Percentiles rank a stretch among this genome's conserved stretches.
phyloP scores from a whole-genome alignment of 1,140 invertebrate genomes.

The Diabrotica undecimpunctata region DNA sequence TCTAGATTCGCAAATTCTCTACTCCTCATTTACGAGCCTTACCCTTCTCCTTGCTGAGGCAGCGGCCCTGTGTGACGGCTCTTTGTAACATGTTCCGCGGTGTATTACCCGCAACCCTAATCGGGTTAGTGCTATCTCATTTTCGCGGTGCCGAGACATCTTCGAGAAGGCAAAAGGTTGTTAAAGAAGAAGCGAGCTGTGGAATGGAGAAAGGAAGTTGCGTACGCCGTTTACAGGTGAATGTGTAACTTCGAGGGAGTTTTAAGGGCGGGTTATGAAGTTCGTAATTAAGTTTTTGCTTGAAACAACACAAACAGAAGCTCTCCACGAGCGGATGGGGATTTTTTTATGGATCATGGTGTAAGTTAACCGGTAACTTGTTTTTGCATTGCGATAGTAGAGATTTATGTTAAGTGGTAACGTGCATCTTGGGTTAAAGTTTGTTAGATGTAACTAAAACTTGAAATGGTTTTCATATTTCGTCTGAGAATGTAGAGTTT shows the following conservation, averaged over 20 bases:
- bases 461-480: too few species aligned
- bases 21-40: background rate
- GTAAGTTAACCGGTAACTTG: too few species aligned
- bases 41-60: background rate
- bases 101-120: slow-evolving; percentile 8
- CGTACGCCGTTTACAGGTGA: slow-evolving; percentile 14
- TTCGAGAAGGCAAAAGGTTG: slow-evolving; percentile 4
- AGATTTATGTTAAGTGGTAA: too few species aligned
- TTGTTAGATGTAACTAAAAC: too few species aligned
- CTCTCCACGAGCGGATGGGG: too few species aligned
- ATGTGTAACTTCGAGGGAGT: background rate
- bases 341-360: too few species aligned
- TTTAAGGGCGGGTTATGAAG: slow-evolving; percentile 14
- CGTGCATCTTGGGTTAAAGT: too few species aligned
- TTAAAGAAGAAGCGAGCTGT: background rate
- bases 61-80: background rate
- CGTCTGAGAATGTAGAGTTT: too few species aligned
- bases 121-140: slow-evolving; percentile 20
- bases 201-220: background rate
- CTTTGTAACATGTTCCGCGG: background rate
- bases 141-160: slow-evolving; percentile 16
- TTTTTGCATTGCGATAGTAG: too few species aligned
- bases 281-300: slow-evolving; percentile 7
- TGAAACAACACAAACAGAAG: too few species aligned
- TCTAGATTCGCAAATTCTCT: too few species aligned